phyloP scores from a whole-genome alignment of 2,888 invertebrate species.

The Xestia xanthographa region DNA sequence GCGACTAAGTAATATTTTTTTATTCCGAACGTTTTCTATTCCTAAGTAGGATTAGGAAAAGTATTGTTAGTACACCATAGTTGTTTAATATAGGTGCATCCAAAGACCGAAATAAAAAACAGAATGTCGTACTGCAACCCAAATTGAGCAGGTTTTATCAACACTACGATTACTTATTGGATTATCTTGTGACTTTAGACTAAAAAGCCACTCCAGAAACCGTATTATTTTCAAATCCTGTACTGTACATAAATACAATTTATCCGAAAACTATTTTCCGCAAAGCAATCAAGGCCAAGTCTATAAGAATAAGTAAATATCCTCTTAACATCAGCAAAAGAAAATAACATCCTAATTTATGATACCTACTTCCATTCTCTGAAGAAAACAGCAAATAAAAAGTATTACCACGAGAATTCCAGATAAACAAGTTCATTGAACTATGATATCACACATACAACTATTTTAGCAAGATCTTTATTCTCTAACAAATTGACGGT shows the following conservation, averaged over 20 bases:
- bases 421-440: conserved; percentile 48
- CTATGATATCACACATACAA: conserved; percentile 32
- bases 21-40: background rate
- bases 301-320: background rate
- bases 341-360: conserved; percentile 33
- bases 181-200: no score
- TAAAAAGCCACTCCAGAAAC: background rate
- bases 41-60: no score
- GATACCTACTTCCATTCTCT: background rate
- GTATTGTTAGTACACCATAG: no score
- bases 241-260: background rate
- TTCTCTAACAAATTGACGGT: conserved; percentile 7
- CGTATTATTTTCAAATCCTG: background rate
- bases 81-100: no score
- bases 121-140: no score
- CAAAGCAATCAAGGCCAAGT: background rate
- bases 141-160: no score
- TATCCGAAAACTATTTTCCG: background rate
- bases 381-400: conserved; percentile 27
- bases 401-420: conserved; percentile 7
- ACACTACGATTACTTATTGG: no score
- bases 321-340: background rate
- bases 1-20: background rate
- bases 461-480: conserved; percentile 41
- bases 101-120: background rate